Evolutionary conservation across 2,113 vertebrate genomes (phyloP).

Genomic region (Otocyon megalotis): DNA sequence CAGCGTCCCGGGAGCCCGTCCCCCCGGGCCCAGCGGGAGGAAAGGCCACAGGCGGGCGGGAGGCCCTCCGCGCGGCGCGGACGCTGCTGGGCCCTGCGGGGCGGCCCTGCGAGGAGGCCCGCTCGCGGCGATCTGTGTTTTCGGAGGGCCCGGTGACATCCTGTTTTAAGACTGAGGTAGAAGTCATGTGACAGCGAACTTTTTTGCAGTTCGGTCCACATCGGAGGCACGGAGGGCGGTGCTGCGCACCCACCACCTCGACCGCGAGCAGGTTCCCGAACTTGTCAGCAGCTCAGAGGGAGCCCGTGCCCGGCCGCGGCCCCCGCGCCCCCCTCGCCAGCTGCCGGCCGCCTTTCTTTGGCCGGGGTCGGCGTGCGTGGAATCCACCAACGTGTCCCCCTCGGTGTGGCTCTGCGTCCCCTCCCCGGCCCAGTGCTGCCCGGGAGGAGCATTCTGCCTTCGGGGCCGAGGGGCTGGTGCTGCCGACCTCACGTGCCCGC

Average conservation of each 20-base stretch:
- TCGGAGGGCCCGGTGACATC: neutral
- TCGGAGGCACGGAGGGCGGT: fast-evolving
- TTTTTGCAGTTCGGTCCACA: fast-evolving
- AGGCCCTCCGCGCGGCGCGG: neutral
- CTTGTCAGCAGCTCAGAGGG: fast-evolving
- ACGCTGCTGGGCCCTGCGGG: neutral
- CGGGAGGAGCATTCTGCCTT: too few relatives aligned
- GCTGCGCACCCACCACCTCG: neutral
- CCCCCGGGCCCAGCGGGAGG: neutral
- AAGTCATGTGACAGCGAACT: neutral
- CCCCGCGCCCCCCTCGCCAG: neutral
- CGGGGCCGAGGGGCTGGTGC: too few relatives aligned
- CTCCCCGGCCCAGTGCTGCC: too few relatives aligned
- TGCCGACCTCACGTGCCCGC: too few relatives aligned
- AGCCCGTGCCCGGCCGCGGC: fast-evolving
- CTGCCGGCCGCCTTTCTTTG: neutral
- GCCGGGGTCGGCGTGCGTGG: neutral
- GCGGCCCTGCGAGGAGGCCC: neutral
- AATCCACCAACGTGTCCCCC: too few relatives aligned
- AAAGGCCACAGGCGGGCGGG: fast-evolving
- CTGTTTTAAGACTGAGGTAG: neutral
- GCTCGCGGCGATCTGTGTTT: neutral
- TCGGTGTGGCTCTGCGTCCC: too few relatives aligned
- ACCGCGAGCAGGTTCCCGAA: neutral
- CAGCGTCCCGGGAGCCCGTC: neutral